Evolutionary conservation across 2,113 vertebrate species (phyloP).

Genomic region (Mastomys natalensis): DNA sequence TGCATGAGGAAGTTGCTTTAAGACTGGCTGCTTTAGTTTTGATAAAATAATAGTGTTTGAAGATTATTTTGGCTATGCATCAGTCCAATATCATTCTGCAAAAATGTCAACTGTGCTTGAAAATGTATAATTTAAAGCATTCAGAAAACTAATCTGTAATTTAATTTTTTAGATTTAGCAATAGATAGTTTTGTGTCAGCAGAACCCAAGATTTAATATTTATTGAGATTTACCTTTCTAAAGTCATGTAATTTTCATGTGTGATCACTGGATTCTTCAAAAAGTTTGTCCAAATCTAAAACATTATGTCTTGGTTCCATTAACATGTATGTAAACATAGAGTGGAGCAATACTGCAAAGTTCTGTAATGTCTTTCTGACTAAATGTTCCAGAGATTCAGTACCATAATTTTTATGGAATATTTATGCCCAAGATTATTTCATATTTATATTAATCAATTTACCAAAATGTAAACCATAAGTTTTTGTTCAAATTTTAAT

Average conservation of each 20-base stretch:
- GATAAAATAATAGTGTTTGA: not conserved
- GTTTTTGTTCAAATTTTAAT: conserved; percentile 1
- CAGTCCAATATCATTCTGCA: not conserved
- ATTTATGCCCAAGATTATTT: not conserved
- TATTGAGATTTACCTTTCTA: not conserved
- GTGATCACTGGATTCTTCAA: not conserved
- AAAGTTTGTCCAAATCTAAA: not conserved
- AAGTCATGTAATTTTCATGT: not conserved
- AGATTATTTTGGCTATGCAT: not conserved
- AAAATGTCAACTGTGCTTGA: not conserved
- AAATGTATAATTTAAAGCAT: not conserved
- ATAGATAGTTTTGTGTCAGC: not conserved
- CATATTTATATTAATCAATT: not conserved
- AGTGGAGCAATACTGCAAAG: not conserved
- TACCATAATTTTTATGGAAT: not conserved
- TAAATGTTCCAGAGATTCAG: not conserved
- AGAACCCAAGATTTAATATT: not conserved
- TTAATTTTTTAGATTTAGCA: not conserved
- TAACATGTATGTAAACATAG: not conserved
- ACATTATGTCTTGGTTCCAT: not conserved
- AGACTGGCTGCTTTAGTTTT: not conserved
- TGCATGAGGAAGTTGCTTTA: not conserved
- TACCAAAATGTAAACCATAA: conserved; percentile 25
- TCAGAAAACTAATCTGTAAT: not conserved
- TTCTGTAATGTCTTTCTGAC: not conserved